Base-by-base conservation (phyloP, 2,113 vertebrate species). In the Lucifuga dentata region DNA sequence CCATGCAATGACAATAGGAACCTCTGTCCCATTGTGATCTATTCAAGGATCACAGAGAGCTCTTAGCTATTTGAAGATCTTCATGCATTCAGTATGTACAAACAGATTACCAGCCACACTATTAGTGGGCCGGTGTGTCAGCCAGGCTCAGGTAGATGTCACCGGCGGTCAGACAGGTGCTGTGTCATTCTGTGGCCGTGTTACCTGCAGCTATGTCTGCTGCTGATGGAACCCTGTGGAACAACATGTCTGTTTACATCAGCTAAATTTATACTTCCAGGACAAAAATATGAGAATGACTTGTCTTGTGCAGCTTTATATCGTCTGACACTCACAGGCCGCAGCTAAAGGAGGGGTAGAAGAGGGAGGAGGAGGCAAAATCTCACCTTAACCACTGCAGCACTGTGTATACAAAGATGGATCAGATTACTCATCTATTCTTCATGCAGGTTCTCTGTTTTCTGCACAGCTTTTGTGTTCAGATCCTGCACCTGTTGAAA, bases 111-210 rank as follows among this genome's bases (percentile, higher is more conserved):
- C 69, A 24, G 61, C 65, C 26, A 2, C 57, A 36, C 75, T 66
- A 80, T 89, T 88, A 89, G 83, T 76, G 84, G 76, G 67, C 19
- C 73, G 13, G 68, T 88, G 75, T 83, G 85, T 91, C 76, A 80
- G 66, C 39, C 43, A 0, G 60, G 56, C 60, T 68, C 53, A 62
- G 70, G 19, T 72, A n/a, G 63, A 57, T 73, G 62, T 88, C 76
- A 86, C 73, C 74, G 41, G 90, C 3, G 86, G 85, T 91, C 61
- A 53, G 72, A 71, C 21, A 8, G 53, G 58, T 86, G 70, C 78
- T 73, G 70, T 89, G 81, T 86, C 78, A 78, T 73, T 67, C 44
- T 79, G 76, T 2, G 62, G 74, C 29, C 68, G 50, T 50, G 56
- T 80, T 57, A 80, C 60, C 85, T 41, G 56, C 71, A 84, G 74